Percentiles rank a stretch among this genome's conserved stretches.
Evolutionary conservation across 2,888 invertebrate genomes (phyloP).

Genomic region (Teinopalpus imperialis): DNA sequence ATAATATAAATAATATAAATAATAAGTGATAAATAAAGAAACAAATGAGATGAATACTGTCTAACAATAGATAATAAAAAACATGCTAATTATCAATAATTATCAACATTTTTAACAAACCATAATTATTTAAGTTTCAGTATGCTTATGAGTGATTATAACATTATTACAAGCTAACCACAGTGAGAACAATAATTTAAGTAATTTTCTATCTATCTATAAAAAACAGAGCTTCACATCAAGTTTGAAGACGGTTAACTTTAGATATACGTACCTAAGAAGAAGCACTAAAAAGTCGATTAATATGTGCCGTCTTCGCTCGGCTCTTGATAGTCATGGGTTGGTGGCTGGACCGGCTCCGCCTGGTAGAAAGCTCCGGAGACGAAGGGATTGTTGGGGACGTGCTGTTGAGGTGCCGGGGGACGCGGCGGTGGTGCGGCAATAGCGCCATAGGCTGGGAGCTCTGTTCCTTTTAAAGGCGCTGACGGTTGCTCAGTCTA

Average conservation of each 20-base stretch:
- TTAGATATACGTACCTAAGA: slow-evolving; percentile 26
- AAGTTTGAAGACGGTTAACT: slow-evolving; percentile 20
- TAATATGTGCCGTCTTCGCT: slow-evolving; percentile 66
- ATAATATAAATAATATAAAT: too few relatives aligned
- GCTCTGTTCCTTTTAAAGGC: slow-evolving; percentile 58
- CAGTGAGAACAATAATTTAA: slow-evolving; percentile 40
- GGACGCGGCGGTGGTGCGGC: slow-evolving; percentile 64
- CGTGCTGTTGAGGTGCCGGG: slow-evolving; percentile 83
- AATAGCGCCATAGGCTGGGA: slow-evolving; percentile 65
- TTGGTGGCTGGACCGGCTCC: slow-evolving; percentile 85
- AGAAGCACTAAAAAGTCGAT: slow-evolving; percentile 20
- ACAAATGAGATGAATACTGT: slow-evolving; percentile 3
- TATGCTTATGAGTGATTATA: slow-evolving; percentile 17
- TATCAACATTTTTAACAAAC: slow-evolving; percentile 19
- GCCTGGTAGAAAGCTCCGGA: slow-evolving; percentile 83
- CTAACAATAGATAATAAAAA: slow-evolving; percentile 3
- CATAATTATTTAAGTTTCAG: neutral
- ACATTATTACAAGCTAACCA: slow-evolving; percentile 44
- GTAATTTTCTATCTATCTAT: slow-evolving; percentile 45
- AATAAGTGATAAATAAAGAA: neutral
- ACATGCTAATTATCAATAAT: slow-evolving; percentile 8
- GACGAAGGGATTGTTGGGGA: slow-evolving; percentile 81
- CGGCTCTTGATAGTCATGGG: slow-evolving; percentile 77
- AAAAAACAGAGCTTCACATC: slow-evolving; percentile 28
- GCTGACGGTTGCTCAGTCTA: slow-evolving; percentile 67